These are phyloP conservation scores for Ophonus ardosiacus DNA, from an alignment of 2,888 invertebrate genomes.

Conservation along the genomic window DNA sequence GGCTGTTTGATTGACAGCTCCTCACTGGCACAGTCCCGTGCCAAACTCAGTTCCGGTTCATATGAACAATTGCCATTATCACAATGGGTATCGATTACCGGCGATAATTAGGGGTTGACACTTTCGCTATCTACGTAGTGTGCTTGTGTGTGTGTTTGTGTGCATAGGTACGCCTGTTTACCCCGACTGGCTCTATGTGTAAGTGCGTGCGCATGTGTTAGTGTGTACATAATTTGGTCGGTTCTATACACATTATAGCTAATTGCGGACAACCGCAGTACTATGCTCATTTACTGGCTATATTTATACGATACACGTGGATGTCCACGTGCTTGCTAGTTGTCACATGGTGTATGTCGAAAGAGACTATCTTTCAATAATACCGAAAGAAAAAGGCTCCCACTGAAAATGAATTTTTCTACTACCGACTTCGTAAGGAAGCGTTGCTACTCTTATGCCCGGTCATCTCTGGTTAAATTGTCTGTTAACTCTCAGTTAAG, in stretches of 20 bases:
- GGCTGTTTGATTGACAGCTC: not conserved
- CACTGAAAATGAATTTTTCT: not conserved
- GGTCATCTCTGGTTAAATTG: too few species aligned
- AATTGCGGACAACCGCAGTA: constrained; percentile 76
- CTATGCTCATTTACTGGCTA: constrained; percentile 68
- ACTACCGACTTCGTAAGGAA: too few species aligned
- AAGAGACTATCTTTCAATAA: not conserved
- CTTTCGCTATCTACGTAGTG: constrained; percentile 60
- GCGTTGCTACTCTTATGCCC: too few species aligned
- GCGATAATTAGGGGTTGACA: constrained; percentile 64
- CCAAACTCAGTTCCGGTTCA: constrained; percentile 58
- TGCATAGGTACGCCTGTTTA: constrained; percentile 51
- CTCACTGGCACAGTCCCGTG: constrained; percentile 18
- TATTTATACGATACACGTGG: constrained; percentile 74
- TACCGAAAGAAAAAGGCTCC: not conserved
- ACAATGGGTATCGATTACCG: constrained; percentile 64
- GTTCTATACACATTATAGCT: constrained; percentile 77
- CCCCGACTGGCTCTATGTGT: constrained; percentile 31
- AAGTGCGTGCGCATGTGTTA: constrained; percentile 29
- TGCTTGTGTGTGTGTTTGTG: constrained; percentile 41
- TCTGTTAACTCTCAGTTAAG: too few species aligned
- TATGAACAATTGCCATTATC: constrained; percentile 63
- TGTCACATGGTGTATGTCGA: not conserved
- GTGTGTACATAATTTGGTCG: constrained; percentile 76
- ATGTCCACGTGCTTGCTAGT: constrained; percentile 71